A percentile compares a stretch with the other conserved stretches of the same genome.
Conservation (phyloP, 2,888 invertebrate genomes). For the Scaptodrosophila latifasciaeformis region DNA sequence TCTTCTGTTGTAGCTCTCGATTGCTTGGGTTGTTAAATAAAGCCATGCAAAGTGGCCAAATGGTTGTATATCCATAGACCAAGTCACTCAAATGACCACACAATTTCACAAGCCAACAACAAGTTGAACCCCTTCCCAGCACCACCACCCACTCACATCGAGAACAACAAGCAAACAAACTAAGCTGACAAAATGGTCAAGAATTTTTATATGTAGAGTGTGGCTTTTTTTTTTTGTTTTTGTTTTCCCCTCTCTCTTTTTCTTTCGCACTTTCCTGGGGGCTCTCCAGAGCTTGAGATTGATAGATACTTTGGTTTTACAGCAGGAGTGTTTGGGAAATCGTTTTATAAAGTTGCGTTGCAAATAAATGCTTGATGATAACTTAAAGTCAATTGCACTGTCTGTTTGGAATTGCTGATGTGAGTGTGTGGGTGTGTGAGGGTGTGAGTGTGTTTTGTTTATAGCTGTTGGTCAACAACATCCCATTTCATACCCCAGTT, state of each 20-base stretch:
- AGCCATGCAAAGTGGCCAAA: constrained; percentile 10
- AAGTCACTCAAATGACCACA: neutral
- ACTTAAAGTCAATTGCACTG: constrained; percentile 47
- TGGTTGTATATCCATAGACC: neutral
- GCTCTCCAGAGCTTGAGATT: neutral
- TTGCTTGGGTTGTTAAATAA: constrained; percentile 20
- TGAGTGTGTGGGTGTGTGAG: neutral
- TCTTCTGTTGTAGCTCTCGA: constrained; percentile 15
- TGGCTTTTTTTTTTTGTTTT: no score
- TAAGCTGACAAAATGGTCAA: neutral
- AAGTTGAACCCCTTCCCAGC: neutral
- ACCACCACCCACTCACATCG: neutral
- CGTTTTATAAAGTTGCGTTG: no score
- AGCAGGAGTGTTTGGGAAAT: no score
- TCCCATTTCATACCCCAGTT: no score
- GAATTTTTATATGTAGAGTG: neutral
- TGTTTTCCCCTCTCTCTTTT: no score
- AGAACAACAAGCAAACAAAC: constrained; percentile 4
- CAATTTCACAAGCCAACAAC: neutral
- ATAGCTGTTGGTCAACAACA: constrained; percentile 20
- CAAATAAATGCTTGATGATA: constrained; percentile 37
- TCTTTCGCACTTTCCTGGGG: no score
- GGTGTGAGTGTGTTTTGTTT: constrained; percentile 35
- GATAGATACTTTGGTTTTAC: neutral
- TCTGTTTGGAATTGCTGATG: constrained; percentile 40